phyloP scores from a whole-genome alignment of 2,888 invertebrate genomes.

The Acronicta alni region DNA sequence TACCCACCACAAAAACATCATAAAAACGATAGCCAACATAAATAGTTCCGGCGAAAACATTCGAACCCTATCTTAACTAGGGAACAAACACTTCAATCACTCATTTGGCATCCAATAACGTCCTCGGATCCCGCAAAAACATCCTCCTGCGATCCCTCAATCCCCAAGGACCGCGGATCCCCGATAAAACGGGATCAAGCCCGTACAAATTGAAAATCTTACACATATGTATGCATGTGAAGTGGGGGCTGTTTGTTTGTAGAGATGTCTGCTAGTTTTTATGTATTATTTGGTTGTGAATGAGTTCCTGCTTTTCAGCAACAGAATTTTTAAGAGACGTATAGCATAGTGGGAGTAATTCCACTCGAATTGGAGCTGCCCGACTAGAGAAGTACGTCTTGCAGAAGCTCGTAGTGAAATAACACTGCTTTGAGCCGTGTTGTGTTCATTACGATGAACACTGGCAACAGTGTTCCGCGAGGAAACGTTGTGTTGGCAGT shows the following conservation, averaged over 20 bases:
- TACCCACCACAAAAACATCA: constrained; percentile 40
- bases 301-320: background rate
- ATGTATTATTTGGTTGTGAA: constrained; percentile 17
- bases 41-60: constrained; percentile 51
- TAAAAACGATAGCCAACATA: constrained; percentile 53
- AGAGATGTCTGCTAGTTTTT: constrained; percentile 19
- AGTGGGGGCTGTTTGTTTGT: constrained; percentile 44
- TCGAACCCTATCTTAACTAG: constrained; percentile 54
- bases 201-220: constrained; percentile 64
- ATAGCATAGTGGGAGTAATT: no score
- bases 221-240: constrained; percentile 56
- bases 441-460: no score
- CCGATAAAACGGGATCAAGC: constrained; percentile 63
- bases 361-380: no score
- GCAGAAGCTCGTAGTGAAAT: no score
- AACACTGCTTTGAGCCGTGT: no score
- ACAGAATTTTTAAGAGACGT: no score
- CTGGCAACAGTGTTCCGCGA: no score
- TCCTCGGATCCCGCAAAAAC: constrained; percentile 53
- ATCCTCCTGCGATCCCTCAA: constrained; percentile 52
- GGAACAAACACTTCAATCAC: constrained; percentile 61
- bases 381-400: no score
- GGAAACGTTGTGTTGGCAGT: no score
- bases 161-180: constrained; percentile 53
- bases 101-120: constrained; percentile 62